Percentiles rank a stretch among this genome's conserved stretches.
phyloP scores from a whole-genome alignment of 2,113 vertebrate species.

The Arizona elegans region DNA sequence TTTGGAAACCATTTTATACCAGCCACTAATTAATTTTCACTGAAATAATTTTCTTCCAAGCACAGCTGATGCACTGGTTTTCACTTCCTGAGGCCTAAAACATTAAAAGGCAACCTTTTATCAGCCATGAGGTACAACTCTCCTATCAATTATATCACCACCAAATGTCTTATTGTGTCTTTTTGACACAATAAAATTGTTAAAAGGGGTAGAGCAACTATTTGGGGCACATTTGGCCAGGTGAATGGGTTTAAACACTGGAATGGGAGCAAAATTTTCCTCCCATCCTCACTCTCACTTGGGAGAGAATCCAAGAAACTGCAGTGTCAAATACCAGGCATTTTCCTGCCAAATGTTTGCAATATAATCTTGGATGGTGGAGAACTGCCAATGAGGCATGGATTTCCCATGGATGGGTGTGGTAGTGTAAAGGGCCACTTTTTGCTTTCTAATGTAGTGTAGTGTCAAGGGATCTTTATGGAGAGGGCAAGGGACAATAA shows the following conservation, averaged over 20 bases:
- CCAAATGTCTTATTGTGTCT: not conserved
- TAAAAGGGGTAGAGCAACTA: not conserved
- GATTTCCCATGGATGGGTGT: not conserved
- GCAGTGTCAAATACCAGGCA: not conserved
- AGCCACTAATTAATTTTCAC: not conserved
- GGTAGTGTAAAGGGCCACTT: not conserved
- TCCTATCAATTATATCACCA: not conserved
- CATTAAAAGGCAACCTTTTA: not conserved
- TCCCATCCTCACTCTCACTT: not conserved
- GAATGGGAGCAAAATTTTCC: not conserved
- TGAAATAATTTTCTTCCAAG: not conserved
- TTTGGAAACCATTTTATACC: not conserved
- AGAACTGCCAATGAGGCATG: not conserved
- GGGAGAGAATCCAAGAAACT: not conserved
- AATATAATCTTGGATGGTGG: not conserved
- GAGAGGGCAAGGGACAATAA: not conserved
- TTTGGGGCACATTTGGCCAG: not conserved
- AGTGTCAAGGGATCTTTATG: not conserved
- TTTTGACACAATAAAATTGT: not conserved
- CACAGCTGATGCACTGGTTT: not conserved
- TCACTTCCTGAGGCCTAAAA: not conserved
- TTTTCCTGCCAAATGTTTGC: not conserved
- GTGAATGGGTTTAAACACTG: not conserved
- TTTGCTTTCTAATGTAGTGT: not conserved
- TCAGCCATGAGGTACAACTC: not conserved